Base-by-base conservation (phyloP, 1,140 invertebrate genomes). In the Vanessa atalanta region DNA sequence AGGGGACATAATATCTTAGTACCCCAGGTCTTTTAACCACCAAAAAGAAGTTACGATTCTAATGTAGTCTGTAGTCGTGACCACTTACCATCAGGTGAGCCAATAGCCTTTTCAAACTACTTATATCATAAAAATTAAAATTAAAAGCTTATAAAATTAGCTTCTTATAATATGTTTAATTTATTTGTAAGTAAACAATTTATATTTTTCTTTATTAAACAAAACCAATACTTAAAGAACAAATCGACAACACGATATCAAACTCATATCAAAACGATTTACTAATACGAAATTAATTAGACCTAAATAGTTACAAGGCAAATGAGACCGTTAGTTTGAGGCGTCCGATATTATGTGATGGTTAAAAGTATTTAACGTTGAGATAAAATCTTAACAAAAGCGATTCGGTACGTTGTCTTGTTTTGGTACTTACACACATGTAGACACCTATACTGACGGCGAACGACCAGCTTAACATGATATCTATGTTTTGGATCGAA, bases 311-410 rank as follows among this genome's bases (percentile, higher is more conserved):
- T 74, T 68, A 75, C 60, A 74, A 63, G 68, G 55, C 47, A 67
- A 80, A 82, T 79, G 78, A 68, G 67, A 60, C 84, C 82, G 79
- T 83, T 83, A 81, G 81, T 86, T 80, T 60, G 82, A 85, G 84
- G 83, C 80, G 87, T 76, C 76, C 84, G 84, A 89, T 88, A 87
- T 84, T 88, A 83, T 86, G 83, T 89, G 87, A 89, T 90, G 85
- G 88, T 89, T 90, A 85, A 83, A 90, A 92, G 85, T 90, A 90
- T 90, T 92, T 92, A 92, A 90, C 86, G 81, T 82, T 77, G 82
- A 87, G 89, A 92, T 91, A 89, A 90, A 90, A 92, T 92, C 89
- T 91, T 84, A 88, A 90, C 88, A 91, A 92, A 92, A 83, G 84
- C 85, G 84, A 91, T 92, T 92, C 87, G 86, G 87, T 89, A 85